Conservation (phyloP, 1,140 invertebrate genomes). For the Polypedilum vanderplanki region DNA sequence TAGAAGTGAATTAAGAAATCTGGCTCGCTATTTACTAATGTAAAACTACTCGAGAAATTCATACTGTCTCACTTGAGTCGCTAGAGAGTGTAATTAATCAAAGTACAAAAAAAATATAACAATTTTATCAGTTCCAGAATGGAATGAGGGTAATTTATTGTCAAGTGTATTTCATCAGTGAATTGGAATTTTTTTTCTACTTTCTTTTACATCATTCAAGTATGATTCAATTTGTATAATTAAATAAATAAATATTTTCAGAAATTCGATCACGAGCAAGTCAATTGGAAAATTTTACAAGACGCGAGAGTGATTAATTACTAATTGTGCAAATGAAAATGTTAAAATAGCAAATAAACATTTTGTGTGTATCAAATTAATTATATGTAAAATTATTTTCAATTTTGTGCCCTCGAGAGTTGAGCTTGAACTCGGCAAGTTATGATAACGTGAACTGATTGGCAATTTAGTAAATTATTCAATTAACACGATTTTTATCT, state of each 20-base stretch:
- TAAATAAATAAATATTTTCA: not conserved
- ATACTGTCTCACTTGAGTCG: not conserved
- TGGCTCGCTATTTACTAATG: not conserved
- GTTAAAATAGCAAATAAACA: not conserved
- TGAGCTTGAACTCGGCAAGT: no score
- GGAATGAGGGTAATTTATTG: constrained; percentile 22
- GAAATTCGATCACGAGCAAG: no score
- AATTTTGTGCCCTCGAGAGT: no score
- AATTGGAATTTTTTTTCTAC: not conserved
- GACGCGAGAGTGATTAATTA: not conserved
- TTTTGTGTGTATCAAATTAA: not conserved
- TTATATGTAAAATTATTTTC: constrained; percentile 8
- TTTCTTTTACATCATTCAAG: not conserved
- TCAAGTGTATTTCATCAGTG: not conserved
- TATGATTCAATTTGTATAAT: constrained; percentile 3
- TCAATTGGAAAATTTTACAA: no score
- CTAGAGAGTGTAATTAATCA: constrained; percentile 8
- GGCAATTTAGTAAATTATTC: not conserved
- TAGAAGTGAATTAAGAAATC: not conserved
- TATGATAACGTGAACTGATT: not conserved
- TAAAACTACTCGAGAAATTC: not conserved
- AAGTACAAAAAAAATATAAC: constrained; percentile 9
- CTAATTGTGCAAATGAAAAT: not conserved
- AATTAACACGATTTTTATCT: constrained; percentile 1
- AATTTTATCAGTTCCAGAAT: constrained; percentile 17